Evolutionary conservation across 2,113 vertebrate genomes (phyloP), one percentile per base, ranked within the genome.

Genomic region (Semnornis frantzii): DNA sequence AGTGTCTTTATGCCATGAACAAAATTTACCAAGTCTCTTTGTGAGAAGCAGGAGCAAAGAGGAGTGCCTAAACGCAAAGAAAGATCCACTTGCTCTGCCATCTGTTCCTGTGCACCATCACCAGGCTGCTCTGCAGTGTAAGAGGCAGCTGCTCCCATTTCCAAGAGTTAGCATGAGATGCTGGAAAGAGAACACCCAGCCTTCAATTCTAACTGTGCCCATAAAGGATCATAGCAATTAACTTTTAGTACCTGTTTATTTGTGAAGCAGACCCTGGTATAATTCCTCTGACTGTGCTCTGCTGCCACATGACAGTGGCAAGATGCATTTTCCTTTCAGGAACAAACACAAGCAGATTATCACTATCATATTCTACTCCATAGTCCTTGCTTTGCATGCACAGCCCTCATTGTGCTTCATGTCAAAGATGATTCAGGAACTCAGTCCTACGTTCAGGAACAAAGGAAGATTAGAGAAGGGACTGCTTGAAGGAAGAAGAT

Each of bases 121-220:
- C 85, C 95, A 93, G 82, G 82, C 91, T 93, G 87, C 89, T 97
- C 85, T 64, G 75, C 75, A 63, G 59, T 12, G 9, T 60, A 64
- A 79, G 57, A 94, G 64, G 91, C 94, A 97, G 95, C 95, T 96
- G 93, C 89, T 89, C 68, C 77, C 69, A 90, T 84, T 96, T 85
- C 65, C 77, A 60, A 87, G 89, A 87, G 64, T 64, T 66, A 87
- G 37, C 33, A 44, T 7, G 72, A 85, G 33, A 33, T 64, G 63
- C 3, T 64, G 64, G 27, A 73, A 82, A 89, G 34, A 66, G 33
- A 93, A 39, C n/a, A 69, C 34, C n/a, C 89, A 70, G 27, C 58
- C 58, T 85, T 19, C 33, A n/a, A 9, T 33, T 68, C 62, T 59
- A 63, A 55, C 44, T 0, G 0, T 69, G 30, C 37, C 48, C 50